Conservation (phyloP, 2,888 invertebrate genomes). For the Fragum whitleyi region DNA sequence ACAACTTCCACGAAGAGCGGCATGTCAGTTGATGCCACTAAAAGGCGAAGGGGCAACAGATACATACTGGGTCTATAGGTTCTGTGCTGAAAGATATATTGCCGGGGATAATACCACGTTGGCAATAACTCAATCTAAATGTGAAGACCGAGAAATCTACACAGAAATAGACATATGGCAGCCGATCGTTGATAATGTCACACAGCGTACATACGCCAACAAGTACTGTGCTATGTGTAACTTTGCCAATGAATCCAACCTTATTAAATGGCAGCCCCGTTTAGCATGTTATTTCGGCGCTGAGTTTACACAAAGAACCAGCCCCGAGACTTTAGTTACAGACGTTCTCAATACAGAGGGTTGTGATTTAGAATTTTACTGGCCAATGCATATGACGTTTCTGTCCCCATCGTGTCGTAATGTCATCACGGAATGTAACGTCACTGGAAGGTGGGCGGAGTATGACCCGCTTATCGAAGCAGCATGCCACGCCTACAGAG, state of each 20-base stretch:
- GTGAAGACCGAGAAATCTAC: not conserved
- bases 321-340: not conserved
- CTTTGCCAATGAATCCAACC: not conserved
- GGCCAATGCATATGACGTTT: not conserved
- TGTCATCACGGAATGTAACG: conserved; percentile 27
- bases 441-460: conserved; percentile 27
- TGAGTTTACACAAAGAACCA: not conserved
- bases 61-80: conserved; percentile 2
- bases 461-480: conserved; percentile 38
- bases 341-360: not conserved
- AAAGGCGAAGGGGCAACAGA: not conserved
- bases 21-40: not conserved
- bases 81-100: not conserved
- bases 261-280: not conserved
- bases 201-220: not conserved
- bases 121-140: not conserved
- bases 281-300: not conserved
- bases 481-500: conserved; percentile 30
- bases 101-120: not conserved
- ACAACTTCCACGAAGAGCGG: not conserved
- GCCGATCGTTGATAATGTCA: not conserved
- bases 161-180: not conserved
- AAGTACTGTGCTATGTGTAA: conserved; percentile 2
- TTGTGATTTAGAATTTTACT: conserved; percentile 7
- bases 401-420: not conserved